A percentile compares a stretch with the other conserved stretches of the same genome.
phyloP scores from a whole-genome alignment of 1,140 invertebrate genomes.

The Saxidomus purpurata region DNA sequence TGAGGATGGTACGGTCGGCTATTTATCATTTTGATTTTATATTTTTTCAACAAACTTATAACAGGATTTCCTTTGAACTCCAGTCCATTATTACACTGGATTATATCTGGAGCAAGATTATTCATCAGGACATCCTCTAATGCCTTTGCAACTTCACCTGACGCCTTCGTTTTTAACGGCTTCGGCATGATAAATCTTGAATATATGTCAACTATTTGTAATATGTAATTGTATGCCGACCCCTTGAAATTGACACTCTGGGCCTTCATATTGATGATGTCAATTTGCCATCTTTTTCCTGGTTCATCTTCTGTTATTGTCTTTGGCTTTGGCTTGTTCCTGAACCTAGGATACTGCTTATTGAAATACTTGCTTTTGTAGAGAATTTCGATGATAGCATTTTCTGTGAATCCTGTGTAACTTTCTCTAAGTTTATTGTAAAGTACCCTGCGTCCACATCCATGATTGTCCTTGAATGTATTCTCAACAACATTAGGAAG shows the following conservation, averaged over 20 bases:
- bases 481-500: slow-evolving; percentile 1
- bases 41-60: not conserved
- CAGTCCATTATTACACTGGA: slow-evolving; percentile 34
- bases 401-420: slow-evolving; percentile 1
- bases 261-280: slow-evolving; percentile 7
- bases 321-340: not conserved
- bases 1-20: slow-evolving; percentile 37
- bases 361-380: slow-evolving; percentile 1
- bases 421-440: slow-evolving; percentile 17
- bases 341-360: not conserved
- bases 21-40: slow-evolving; percentile 31
- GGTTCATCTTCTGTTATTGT: not conserved
- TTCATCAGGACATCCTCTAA: slow-evolving; percentile 6
- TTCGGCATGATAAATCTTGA: slow-evolving; percentile 32
- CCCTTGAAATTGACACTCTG: slow-evolving; percentile 4
- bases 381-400: not conserved
- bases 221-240: slow-evolving; percentile 7
- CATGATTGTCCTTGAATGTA: not conserved
- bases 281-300: slow-evolving; percentile 24
- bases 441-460: slow-evolving; percentile 4
- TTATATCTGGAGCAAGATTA: slow-evolving; percentile 10
- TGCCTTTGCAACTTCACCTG: not conserved
- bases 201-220: slow-evolving; percentile 49
- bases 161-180: slow-evolving; percentile 16
- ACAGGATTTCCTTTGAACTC: slow-evolving; percentile 21